These are phyloP conservation scores for Melieria picta DNA, from an alignment of 2,888 invertebrate genomes.

Conservation along the genomic window DNA sequence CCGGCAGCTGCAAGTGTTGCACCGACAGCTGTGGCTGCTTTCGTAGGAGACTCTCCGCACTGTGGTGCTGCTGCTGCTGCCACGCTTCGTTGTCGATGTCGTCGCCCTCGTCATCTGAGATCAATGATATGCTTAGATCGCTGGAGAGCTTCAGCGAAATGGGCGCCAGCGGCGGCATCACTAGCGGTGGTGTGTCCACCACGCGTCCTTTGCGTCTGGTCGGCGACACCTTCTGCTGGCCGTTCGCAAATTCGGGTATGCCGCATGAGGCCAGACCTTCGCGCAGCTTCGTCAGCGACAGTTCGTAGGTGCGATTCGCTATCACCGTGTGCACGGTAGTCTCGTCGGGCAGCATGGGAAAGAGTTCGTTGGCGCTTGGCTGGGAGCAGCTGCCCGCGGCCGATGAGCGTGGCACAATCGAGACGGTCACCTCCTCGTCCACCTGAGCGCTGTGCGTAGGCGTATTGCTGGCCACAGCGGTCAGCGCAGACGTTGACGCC, in stretches of 20 bases:
- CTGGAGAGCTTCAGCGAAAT: slow-evolving; percentile 58
- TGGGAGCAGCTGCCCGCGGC: slow-evolving; percentile 51
- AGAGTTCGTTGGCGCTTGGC: slow-evolving; percentile 37
- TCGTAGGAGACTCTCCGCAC: slow-evolving; percentile 52
- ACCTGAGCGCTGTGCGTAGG: slow-evolving; percentile 45
- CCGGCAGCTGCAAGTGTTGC: slow-evolving; percentile 40
- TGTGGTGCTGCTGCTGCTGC: slow-evolving; percentile 47
- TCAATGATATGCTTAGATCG: slow-evolving; percentile 63
- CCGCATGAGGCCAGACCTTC: slow-evolving; percentile 62
- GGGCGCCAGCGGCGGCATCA: slow-evolving; percentile 53
- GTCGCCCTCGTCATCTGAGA: slow-evolving; percentile 60
- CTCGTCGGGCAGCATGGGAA: slow-evolving; percentile 58
- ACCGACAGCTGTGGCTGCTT: slow-evolving; percentile 56
- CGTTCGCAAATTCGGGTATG: slow-evolving; percentile 55
- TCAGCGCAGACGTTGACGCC: background rate
- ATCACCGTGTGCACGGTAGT: slow-evolving; percentile 64
- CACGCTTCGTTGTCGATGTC: slow-evolving; percentile 44
- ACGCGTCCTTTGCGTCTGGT: slow-evolving; percentile 43
- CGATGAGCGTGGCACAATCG: slow-evolving; percentile 56
- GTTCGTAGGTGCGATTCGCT: slow-evolving; percentile 61
- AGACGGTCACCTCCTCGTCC: slow-evolving; percentile 59
- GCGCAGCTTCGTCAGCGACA: slow-evolving; percentile 60
- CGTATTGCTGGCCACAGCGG: slow-evolving; percentile 26
- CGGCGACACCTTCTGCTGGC: slow-evolving; percentile 45
- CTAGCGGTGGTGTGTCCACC: slow-evolving; percentile 48